Base-by-base conservation (phyloP, 92 coral and sea anemone species). In the Epizoanthus scotinus region DNA sequence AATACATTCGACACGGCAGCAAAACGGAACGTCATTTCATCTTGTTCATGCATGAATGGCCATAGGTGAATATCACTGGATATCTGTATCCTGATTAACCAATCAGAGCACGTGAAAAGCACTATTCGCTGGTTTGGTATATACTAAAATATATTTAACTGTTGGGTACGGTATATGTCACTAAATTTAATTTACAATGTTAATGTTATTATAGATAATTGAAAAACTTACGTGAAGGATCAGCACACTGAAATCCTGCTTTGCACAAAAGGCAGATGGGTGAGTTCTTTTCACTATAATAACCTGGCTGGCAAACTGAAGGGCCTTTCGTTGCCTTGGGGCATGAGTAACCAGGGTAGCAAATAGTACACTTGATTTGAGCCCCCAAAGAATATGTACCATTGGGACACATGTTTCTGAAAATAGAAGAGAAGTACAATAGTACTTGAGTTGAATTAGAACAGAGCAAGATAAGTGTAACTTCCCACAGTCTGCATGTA, bases 371-470 rank as follows among this genome's bases (percentile, higher is more conserved):
- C 71, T 93, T 73, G 67, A 93, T 93, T 83, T 90, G 95, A 68
- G 95, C 98, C 66, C 99, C 99, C 13, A 95, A 79, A 28, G 98
- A 93, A 86, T 95, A 95, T 25, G 98, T 95, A 64, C 99, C 99
- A 86, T 95, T 95, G 64, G 96, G 94, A 74, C 99, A 95, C n/a
- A 90, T 82, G 50, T 67, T 88, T 78, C 99, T 95, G 73, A 18
- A 69, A 44, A n/a, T 52, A 50, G 18, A 71, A 25, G 27, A 54
- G 68, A 19, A 24, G 7, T 47, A 9, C n/a, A 17, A 7, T 26
- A 28, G 25, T 18, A 13, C 8, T 54, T n/a, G n/a, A n/a, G n/a
- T n/a, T n/a, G n/a, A n/a, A n/a, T n/a, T n/a, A n/a, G n/a, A n/a
- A n/a, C n/a, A n/a, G n/a, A n/a, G n/a, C n/a, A n/a, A n/a, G n/a